Conservation (phyloP, 2,888 invertebrate genomes). For the Erynnis tages region DNA sequence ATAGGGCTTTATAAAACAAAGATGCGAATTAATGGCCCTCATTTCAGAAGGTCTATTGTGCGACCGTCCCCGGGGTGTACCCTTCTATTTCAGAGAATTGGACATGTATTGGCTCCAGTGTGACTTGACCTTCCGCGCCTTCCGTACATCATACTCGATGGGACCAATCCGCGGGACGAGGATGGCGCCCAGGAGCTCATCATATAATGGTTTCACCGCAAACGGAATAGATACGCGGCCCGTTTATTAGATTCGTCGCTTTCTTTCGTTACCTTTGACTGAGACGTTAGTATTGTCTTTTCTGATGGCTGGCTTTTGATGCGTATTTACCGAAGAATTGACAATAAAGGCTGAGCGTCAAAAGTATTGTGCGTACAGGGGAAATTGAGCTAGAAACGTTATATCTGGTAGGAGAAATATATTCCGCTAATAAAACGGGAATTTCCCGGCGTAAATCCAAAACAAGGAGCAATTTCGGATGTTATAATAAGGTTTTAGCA, state of each 20-base stretch:
- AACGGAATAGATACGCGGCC: slow-evolving; percentile 72
- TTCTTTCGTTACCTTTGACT: slow-evolving; percentile 76
- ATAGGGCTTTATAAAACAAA: slow-evolving; percentile 77
- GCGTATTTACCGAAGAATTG: slow-evolving; percentile 53
- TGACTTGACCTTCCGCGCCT: slow-evolving; percentile 52
- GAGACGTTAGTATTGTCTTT: slow-evolving; percentile 71
- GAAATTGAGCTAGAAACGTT: neutral
- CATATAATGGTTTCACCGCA: slow-evolving; percentile 61
- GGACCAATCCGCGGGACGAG: slow-evolving; percentile 47
- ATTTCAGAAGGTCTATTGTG: slow-evolving; percentile 76
- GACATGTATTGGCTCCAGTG: slow-evolving; percentile 63
- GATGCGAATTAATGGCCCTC: slow-evolving; percentile 78
- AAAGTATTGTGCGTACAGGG: slow-evolving; percentile 3
- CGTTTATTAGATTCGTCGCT: slow-evolving; percentile 78
- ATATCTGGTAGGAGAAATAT: neutral
- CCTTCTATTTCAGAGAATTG: slow-evolving; percentile 78
- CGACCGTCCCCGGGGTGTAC: slow-evolving; percentile 69
- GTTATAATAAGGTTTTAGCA: slow-evolving; percentile 6
- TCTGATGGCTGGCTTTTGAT: slow-evolving; percentile 60
- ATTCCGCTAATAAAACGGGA: slow-evolving; percentile 12
- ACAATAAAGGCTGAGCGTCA: slow-evolving; percentile 29
- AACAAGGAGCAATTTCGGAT: neutral
- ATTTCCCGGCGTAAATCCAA: neutral
- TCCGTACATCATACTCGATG: slow-evolving; percentile 53
- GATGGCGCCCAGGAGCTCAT: slow-evolving; percentile 51